Evolutionary conservation across 2,797 vertebrate genomes (phyloP).

Genomic region (Halcyon badia): DNA sequence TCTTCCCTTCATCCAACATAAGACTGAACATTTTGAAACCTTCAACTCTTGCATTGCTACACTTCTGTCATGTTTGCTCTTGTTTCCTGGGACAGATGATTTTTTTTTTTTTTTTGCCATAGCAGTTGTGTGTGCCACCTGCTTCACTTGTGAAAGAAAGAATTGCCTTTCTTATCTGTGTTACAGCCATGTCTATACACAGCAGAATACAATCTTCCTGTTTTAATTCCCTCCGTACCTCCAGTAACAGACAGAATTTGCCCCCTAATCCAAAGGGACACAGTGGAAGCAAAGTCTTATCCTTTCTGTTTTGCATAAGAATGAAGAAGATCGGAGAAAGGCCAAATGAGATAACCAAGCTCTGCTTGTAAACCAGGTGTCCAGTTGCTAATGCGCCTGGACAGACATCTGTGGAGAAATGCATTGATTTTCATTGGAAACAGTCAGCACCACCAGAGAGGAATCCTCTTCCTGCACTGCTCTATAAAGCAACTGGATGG

Average conservation of each 20-base stretch:
- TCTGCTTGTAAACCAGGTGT: background rate
- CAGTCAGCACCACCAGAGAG: background rate
- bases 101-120: rapidly evolving
- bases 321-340: background rate
- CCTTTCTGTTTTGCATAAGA: background rate
- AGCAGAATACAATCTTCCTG: background rate
- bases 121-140: background rate
- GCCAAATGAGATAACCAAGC: background rate
- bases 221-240: background rate
- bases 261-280: background rate
- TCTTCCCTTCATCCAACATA: background rate
- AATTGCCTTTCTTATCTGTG: background rate
- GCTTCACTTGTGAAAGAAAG: background rate
- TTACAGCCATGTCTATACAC: background rate
- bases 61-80: background rate
- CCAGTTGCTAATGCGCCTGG: background rate
- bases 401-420: background rate
- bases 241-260: background rate
- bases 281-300: background rate
- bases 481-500: background rate
- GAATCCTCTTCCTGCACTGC: background rate
- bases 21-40: background rate
- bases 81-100: background rate
- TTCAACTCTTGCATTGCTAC: background rate
- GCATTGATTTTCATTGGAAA: background rate